Evolutionary conservation across 2,113 vertebrate genomes (phyloP), one percentile per base, ranked within the genome.

Genomic region (Nothocercus nigrocapillus): DNA sequence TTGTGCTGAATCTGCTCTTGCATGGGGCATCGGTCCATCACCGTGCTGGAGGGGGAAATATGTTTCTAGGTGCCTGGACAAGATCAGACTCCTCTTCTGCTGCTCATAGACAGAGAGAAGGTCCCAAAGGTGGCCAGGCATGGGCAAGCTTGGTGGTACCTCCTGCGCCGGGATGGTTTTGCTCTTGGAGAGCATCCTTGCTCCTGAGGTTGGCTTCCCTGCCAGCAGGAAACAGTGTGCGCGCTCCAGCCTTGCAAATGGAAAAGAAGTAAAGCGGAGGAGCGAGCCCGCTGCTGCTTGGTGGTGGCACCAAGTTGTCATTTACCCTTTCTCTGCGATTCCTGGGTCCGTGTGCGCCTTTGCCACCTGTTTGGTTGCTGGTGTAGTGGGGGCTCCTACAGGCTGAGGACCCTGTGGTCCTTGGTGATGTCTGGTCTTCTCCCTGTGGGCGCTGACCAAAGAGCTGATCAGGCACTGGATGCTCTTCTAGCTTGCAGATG

Each of bases 1-100:
- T 94, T 4, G 15, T 30, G 93, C 69, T 89, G 85, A 69, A 94
- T 92, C 78, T 51, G 32, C 84, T 95, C 86, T 86, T 92, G 83
- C 53, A 17, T 30, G 73, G 93, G 94, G 88, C 87, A 90, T 84
- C 28, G 44, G 62, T 88, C 92, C 66, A 78, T 79, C 40, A 2
- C 20, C 44, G 58, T 94, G 67, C 96, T 96, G 84, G 75, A 75
- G 73, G 17, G 93, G 17, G 93, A 90, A 75, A 36, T 8, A 40
- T 2, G 28, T 68, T 68, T 14, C 53, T 62, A 25, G 69, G 44
- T 72, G 58, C 62, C 53, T 92, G 21, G 40, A 47, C 85, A 95
- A 84, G 95, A 84, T 8, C 47, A 0, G 0, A 8, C 32, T 80
- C 5, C 28, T 90, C 32, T 88, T 79, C 61, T 20, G 86, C 12